phyloP scores from a whole-genome alignment of 2,113 vertebrate genomes.

The Martes martes region DNA sequence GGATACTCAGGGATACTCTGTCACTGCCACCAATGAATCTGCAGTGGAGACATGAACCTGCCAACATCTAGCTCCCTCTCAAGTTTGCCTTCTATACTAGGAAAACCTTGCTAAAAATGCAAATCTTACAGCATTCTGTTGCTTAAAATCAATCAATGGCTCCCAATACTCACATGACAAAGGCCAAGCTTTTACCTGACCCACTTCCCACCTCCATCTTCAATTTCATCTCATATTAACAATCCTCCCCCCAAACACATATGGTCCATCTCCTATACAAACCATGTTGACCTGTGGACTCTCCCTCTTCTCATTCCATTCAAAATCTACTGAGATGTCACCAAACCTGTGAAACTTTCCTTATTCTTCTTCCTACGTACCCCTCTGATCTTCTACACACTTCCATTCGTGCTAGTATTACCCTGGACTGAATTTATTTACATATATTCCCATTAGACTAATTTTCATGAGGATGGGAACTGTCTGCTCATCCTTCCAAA shows the following conservation, averaged over 20 bases:
- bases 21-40: not conserved
- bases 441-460: not conserved
- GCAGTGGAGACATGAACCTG: not conserved
- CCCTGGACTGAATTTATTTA: not conserved
- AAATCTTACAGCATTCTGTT: not conserved
- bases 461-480: not conserved
- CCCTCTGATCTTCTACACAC: not conserved
- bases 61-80: not conserved
- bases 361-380: not conserved
- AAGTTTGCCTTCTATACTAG: not conserved
- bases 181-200: not conserved
- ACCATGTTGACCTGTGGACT: not conserved
- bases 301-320: not conserved
- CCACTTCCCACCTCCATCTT: not conserved
- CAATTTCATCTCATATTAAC: not conserved
- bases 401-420: not conserved
- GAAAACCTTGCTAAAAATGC: not conserved
- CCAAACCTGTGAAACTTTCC: not conserved
- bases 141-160: not conserved
- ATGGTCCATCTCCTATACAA: not conserved
- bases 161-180: not conserved
- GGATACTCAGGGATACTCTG: no score
- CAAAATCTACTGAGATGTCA: not conserved
- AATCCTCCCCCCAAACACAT: rapidly evolving
- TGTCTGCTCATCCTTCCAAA: not conserved